Evolutionary conservation across 2,113 vertebrate genomes (phyloP), one percentile per base, ranked within the genome.

Genomic region (Tapirus terrestris): DNA sequence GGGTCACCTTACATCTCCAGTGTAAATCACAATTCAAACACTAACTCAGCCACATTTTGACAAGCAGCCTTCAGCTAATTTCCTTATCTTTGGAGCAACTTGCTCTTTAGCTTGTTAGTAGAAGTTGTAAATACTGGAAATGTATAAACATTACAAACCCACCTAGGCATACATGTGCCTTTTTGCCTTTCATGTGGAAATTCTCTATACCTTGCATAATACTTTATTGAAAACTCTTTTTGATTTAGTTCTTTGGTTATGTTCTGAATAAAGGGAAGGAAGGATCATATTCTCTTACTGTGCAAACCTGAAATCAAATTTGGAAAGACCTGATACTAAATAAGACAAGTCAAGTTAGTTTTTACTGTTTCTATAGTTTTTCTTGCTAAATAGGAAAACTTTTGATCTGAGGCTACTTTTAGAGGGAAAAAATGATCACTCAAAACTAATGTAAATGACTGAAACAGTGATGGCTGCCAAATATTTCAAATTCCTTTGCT

Each of bases 1-100:
- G 92, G 91, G 77, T 97, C 1, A 91, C 58, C 93, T 96, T 91
- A 56, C 84, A 85, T 76, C 65, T 94, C 18, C 13, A 63, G 16
- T 73, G 8, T 92, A 83, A 96, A 53, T 76, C 25, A 73, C 21
- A 12, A 83, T 72, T 91, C 51, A 93, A 97, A 82, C 70, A 83
- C 82, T 81, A 77, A 90, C 45, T 92, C n/a, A 56, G 23, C 7
- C 29, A n/a, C 21, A 60, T 83, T 89, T 94, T 96, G 89, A 95
- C 81, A 97, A 91, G 21, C 45, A 67, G 33, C 1, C 23, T 91
- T 96, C 20, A 80, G 39, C 53, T 89, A 82, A 95, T 68, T 65
- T 76, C 63, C 56, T 70, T 89, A 43, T 79, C 79, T 45, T 89
- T 86, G 33, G n/a, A 53, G 31, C 6, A 94, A 75, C 1, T 68